These are phyloP conservation scores for Dendrocincla fuliginosa DNA, from an alignment of 2,797 vertebrate genomes.

Conservation along the genomic window DNA sequence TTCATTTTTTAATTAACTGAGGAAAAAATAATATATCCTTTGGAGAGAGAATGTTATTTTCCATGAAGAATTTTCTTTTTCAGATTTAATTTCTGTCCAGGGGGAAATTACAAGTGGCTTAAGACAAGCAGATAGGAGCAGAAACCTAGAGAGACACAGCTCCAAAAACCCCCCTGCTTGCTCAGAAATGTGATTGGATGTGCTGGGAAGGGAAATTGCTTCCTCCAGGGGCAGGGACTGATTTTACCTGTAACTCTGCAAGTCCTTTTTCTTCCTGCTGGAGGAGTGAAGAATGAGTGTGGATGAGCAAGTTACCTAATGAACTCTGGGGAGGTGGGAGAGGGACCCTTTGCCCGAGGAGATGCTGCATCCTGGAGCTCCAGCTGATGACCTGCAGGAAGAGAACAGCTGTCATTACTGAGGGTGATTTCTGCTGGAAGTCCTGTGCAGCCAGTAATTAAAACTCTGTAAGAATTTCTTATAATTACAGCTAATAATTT, in stretches of 20 bases:
- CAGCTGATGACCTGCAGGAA: not conserved
- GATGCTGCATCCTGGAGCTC: not conserved
- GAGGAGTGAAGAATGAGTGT: not conserved
- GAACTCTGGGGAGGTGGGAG: not conserved
- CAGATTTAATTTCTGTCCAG: not conserved
- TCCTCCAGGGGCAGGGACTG: not conserved
- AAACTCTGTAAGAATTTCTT: not conserved
- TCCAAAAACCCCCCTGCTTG: not conserved
- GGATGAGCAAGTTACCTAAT: fast-evolving
- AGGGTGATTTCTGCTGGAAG: not conserved
- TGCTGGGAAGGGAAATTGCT: not conserved
- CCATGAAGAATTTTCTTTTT: not conserved
- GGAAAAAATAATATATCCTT: not conserved
- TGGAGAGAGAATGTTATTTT: not conserved
- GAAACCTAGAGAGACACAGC: not conserved
- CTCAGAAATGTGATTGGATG: not conserved
- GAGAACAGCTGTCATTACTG: fast-evolving
- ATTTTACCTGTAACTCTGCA: not conserved
- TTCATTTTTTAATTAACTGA: not conserved
- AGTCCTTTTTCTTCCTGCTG: fast-evolving
- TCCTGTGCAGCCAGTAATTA: not conserved
- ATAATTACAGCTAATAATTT: not conserved
- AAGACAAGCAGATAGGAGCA: not conserved
- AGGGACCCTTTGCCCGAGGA: not conserved
- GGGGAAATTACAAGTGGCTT: not conserved